Evolutionary conservation across 2,888 invertebrate species (phyloP).

Genomic region (Mesopsocus fuscifrons): DNA sequence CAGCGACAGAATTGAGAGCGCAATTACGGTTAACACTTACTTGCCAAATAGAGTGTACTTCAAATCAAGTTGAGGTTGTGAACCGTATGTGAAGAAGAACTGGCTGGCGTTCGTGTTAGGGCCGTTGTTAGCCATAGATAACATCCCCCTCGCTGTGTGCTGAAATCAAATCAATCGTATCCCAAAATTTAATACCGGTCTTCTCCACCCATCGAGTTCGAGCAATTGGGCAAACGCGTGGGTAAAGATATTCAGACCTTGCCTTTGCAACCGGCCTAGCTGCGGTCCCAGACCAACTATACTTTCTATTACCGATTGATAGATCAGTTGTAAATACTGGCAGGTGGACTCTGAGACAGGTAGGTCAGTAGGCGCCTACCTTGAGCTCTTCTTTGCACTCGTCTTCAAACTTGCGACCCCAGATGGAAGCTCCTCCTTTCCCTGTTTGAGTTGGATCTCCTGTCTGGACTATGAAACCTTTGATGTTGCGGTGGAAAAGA

Average conservation of each 20-base stretch:
- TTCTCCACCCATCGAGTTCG: no score
- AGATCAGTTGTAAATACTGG: no score
- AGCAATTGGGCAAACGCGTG: no score
- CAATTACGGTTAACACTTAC: slow-evolving; percentile 44
- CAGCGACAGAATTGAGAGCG: no score
- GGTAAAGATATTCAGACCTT: no score
- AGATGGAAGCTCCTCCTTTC: slow-evolving; percentile 93
- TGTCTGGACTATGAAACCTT: slow-evolving; percentile 62
- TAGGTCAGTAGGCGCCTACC: slow-evolving; percentile 26
- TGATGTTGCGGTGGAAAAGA: slow-evolving; percentile 58
- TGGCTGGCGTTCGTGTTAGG: slow-evolving; percentile 96
- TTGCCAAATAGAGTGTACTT: slow-evolving; percentile 96
- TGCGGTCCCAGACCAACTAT: no score
- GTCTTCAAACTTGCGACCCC: slow-evolving; percentile 93
- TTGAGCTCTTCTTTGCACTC: slow-evolving; percentile 90
- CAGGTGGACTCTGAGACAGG: not conserved
- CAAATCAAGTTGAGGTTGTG: slow-evolving; percentile 87
- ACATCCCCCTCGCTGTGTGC: slow-evolving; percentile 68
- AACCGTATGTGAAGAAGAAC: slow-evolving; percentile 89
- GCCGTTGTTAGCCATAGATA: slow-evolving; percentile 98
- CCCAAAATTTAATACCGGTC: not conserved
- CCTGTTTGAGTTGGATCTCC: slow-evolving; percentile 80
- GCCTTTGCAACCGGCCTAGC: no score
- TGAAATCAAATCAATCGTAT: slow-evolving; percentile 26
- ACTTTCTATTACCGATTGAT: no score